Conservation (phyloP, 2,797 vertebrate genomes). For the Tauraco hartlaubi region DNA sequence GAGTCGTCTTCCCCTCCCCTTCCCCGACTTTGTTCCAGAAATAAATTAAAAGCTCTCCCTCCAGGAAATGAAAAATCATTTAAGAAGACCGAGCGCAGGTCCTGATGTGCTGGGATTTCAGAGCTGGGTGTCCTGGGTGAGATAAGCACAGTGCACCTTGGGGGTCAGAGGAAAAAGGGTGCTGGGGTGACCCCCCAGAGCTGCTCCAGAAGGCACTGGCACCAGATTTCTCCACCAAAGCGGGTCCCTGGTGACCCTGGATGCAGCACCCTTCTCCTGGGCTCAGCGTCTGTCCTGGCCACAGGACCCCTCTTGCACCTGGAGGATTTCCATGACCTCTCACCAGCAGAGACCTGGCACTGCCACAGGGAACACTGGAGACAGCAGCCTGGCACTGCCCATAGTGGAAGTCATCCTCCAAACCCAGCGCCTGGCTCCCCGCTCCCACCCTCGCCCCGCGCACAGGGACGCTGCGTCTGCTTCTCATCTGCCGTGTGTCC, state of each 20-base stretch:
- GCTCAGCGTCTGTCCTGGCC: not conserved
- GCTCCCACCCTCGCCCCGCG: fast-evolving
- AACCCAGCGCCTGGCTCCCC: not conserved
- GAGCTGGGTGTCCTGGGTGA: not conserved
- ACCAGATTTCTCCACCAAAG: not conserved
- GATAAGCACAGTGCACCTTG: fast-evolving
- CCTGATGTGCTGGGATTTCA: not conserved
- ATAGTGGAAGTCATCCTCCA: not conserved
- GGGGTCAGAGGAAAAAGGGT: not conserved
- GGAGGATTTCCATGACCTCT: not conserved
- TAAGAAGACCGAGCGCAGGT: not conserved
- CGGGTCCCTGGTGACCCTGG: not conserved
- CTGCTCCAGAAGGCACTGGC: not conserved
- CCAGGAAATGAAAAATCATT: slow-evolving; percentile 63
- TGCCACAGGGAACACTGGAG: fast-evolving
- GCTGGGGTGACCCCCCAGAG: not conserved
- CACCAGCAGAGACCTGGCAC: no score
- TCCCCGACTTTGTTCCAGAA: slow-evolving; percentile 13
- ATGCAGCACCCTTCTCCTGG: not conserved
- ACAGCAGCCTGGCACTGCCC: not conserved
- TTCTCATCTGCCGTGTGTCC: not conserved
- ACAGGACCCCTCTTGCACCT: not conserved
- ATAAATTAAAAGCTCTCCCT: slow-evolving; percentile 47
- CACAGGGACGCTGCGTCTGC: not conserved
- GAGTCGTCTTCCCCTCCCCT: not conserved